phyloP scores from a whole-genome alignment of 2,113 vertebrate species.

The Nothocercus julius region DNA sequence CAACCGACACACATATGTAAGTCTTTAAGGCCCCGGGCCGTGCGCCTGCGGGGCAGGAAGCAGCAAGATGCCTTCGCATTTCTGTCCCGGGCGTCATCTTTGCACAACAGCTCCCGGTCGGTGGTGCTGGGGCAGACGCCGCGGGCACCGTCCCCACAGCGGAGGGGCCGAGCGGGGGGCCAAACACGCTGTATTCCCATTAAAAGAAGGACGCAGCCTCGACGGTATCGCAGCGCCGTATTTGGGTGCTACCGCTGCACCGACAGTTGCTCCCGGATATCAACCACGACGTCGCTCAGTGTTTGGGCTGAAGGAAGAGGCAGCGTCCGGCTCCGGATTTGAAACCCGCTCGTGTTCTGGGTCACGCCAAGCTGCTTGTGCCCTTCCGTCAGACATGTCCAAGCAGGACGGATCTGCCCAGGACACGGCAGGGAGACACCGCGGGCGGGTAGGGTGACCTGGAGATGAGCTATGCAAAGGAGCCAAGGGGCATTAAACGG shows the following conservation, averaged over 20 bases:
- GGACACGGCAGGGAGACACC: too few relatives aligned
- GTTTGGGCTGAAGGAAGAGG: not conserved
- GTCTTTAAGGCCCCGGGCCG: slow-evolving; percentile 51
- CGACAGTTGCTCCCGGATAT: too few relatives aligned
- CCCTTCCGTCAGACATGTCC: not conserved
- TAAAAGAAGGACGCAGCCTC: not conserved
- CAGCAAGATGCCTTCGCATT: slow-evolving; percentile 6
- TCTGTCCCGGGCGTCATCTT: not conserved
- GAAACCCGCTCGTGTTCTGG: not conserved
- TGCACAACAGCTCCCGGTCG: not conserved
- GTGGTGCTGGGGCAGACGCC: not conserved
- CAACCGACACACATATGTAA: slow-evolving; percentile 42
- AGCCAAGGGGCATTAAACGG: not conserved
- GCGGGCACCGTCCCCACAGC: not conserved
- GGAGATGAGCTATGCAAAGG: not conserved
- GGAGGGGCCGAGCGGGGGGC: not conserved
- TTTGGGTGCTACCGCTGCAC: too few relatives aligned
- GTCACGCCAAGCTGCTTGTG: not conserved
- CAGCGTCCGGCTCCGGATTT: not conserved
- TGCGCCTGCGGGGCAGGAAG: slow-evolving; percentile 18
- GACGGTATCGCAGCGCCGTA: too few relatives aligned
- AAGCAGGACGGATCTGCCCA: not conserved
- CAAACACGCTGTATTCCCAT: not conserved
- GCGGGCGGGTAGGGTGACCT: not conserved
- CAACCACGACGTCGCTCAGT: too few relatives aligned